phyloP scores from a whole-genome alignment of 2,797 vertebrate species.

The Haliaeetus vocifer region DNA sequence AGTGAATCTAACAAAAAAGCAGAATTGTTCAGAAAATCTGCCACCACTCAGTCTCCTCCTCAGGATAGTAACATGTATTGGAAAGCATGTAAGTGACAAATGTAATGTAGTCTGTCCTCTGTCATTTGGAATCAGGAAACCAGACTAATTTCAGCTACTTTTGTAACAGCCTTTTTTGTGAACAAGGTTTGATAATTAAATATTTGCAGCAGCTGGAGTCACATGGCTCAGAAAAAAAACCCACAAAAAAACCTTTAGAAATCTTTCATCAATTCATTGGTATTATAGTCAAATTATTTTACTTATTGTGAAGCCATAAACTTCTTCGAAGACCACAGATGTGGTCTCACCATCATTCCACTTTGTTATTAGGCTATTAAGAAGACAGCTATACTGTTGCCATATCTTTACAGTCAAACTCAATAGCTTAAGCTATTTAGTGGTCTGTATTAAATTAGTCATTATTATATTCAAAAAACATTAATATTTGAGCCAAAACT shows the following conservation, averaged over 20 bases:
- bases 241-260: not conserved
- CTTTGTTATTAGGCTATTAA: not conserved
- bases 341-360: not conserved
- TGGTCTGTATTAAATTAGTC: not conserved
- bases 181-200: not conserved
- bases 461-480: not conserved
- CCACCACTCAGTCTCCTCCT: not conserved
- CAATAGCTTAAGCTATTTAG: not conserved
- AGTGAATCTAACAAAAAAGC: not conserved
- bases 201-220: not conserved
- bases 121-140: not conserved
- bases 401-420: not conserved
- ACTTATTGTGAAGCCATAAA: not conserved
- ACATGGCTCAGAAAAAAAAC: not conserved
- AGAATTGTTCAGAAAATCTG: not conserved
- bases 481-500: not conserved
- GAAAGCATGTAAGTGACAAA: not conserved
- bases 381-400: not conserved
- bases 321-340: not conserved
- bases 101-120: not conserved
- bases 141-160: not conserved
- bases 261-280: not conserved
- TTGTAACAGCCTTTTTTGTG: not conserved
- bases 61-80: not conserved
- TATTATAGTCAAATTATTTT: not conserved